phyloP scores from a whole-genome alignment of 2,888 invertebrate species.

The Allacma fusca region DNA sequence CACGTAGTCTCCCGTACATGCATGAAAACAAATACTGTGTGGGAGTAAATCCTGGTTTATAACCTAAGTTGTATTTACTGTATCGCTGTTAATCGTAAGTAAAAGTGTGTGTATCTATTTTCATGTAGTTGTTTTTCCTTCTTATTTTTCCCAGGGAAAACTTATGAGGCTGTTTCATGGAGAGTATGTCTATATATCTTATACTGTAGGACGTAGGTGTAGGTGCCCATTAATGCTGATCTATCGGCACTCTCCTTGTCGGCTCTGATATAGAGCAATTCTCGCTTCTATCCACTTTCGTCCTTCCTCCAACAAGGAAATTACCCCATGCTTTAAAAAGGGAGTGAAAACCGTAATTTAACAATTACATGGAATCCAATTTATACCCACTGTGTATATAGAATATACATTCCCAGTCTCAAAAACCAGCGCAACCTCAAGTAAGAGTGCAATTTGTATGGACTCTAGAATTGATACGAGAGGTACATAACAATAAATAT shows the following conservation, averaged over 20 bases:
- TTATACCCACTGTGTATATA: background rate
- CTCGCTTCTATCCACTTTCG: background rate
- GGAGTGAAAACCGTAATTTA: constrained; percentile 14
- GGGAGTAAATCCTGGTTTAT: constrained; percentile 19
- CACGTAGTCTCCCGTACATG: background rate
- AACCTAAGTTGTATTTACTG: constrained; percentile 7
- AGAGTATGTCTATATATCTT: too few relatives aligned
- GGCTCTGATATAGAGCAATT: background rate
- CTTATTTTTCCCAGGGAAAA: background rate
- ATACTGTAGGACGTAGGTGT: background rate
- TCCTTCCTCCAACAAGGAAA: constrained; percentile 10
- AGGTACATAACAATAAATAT: too few relatives aligned
- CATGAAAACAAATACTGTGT: background rate
- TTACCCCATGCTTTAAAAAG: background rate
- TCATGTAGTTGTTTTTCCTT: background rate
- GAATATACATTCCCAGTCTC: background rate
- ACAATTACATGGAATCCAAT: constrained; percentile 2
- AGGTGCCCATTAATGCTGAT: constrained; percentile 11
- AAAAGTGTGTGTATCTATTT: background rate
- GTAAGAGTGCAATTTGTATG: too few relatives aligned
- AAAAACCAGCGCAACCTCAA: too few relatives aligned
- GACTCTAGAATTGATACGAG: too few relatives aligned
- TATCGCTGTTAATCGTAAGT: constrained; percentile 7
- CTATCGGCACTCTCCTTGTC: constrained; percentile 18
- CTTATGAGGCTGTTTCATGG: constrained; percentile 7